phyloP scores from a whole-genome alignment of 2,113 vertebrate genomes.

The Mugil cephalus region DNA sequence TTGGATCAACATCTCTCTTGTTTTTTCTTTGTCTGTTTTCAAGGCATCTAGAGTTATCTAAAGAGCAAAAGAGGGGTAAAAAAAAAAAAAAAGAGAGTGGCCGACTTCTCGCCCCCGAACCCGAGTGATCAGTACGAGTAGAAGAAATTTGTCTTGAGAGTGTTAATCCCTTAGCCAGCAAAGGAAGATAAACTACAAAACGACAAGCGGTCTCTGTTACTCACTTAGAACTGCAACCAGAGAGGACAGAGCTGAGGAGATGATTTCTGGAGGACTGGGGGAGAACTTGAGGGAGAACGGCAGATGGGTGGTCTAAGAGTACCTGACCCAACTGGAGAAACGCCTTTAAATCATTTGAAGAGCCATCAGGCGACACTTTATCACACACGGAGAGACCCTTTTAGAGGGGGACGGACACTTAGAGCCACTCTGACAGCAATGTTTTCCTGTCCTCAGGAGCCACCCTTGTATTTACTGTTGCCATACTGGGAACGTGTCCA shows the following conservation, averaged over 20 bases:
- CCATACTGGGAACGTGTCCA: conserved; percentile 12
- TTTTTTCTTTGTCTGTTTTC: conserved; percentile 24
- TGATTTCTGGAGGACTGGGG: conserved; percentile 51
- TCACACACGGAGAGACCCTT: conserved; percentile 45
- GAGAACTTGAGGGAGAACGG: conserved; percentile 17
- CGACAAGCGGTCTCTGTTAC: conserved; percentile 32
- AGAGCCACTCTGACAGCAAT: conserved; percentile 37
- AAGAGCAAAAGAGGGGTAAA: neutral
- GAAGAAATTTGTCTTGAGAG: conserved; percentile 44
- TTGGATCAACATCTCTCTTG: conserved; percentile 18
- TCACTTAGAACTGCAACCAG: conserved; percentile 48
- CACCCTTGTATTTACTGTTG: conserved; percentile 18
- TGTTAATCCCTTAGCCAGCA: conserved; percentile 46
- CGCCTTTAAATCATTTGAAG: conserved; percentile 64
- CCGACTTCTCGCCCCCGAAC: conserved; percentile 9
- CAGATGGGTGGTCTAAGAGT: conserved; percentile 53
- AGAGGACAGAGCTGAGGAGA: conserved; percentile 48
- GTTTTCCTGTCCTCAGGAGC: conserved; percentile 25
- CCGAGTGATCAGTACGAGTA: conserved; percentile 33
- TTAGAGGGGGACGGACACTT: conserved; percentile 25
- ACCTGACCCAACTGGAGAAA: conserved; percentile 56
- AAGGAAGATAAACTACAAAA: conserved; percentile 31
- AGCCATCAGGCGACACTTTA: conserved; percentile 52
- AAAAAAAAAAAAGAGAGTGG: neutral
- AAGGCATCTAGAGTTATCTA: conserved; percentile 24